Evolutionary conservation across 1,140 invertebrate species (phyloP).

Genomic region (Brachionus koreanus): DNA sequence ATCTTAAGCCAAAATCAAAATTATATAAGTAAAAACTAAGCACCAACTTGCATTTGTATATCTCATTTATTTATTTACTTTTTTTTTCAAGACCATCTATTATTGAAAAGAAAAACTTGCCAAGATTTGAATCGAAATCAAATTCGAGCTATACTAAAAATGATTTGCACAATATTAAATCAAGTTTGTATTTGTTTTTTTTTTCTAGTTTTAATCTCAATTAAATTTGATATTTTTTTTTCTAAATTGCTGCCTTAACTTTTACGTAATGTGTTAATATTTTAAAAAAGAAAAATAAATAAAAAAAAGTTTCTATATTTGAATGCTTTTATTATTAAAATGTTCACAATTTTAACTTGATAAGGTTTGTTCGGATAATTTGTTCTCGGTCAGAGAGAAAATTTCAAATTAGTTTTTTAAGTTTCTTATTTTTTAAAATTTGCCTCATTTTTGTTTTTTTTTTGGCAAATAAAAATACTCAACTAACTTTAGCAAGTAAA

Average conservation of each 20-base stretch:
- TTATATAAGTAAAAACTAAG: constrained; percentile 36
- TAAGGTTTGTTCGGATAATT: not conserved
- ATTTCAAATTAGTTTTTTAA: not conserved
- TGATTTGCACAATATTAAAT: not conserved
- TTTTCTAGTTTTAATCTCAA: not conserved
- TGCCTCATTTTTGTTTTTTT: not conserved
- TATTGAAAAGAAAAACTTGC: constrained; percentile 15
- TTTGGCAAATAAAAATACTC: not conserved
- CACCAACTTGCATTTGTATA: not conserved
- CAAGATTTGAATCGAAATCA: not conserved
- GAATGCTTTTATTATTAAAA: not conserved
- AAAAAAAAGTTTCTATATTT: not conserved
- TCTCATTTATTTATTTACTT: constrained; percentile 4
- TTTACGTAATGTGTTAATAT: not conserved
- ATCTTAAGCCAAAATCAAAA: constrained; percentile 22
- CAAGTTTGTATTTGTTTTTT: constrained; percentile 18
- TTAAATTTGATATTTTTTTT: constrained; percentile 11
- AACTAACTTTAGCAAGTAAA: not conserved
- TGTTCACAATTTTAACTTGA: not conserved
- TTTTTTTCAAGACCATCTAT: constrained; percentile 14
- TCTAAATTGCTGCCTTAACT: not conserved
- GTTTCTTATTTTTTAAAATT: not conserved
- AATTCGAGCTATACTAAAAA: not conserved
- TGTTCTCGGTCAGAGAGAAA: not conserved
- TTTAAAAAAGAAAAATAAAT: not conserved